Base-by-base conservation (phyloP, 1,140 invertebrate genomes). In the Medauroidea extradentata region DNA sequence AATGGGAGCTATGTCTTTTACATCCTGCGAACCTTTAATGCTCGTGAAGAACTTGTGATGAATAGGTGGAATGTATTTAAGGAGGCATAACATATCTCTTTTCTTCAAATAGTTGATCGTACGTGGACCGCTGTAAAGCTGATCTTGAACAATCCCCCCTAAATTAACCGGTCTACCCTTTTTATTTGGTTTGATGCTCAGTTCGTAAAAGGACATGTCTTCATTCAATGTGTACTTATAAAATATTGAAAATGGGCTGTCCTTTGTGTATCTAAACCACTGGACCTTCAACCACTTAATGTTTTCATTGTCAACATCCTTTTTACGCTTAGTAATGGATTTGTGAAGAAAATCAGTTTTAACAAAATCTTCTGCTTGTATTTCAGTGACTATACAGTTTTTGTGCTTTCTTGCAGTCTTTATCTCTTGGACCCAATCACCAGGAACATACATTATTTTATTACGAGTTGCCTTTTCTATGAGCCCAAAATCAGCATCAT, bases 401-500 rank as follows among this genome's bases (percentile, higher is more conserved):
- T 57, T 61, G 23, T 34, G n/a, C 18, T 51, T 46, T 46, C 43
- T 50, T 3, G 53, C 21, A 24, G 21, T 49, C 44, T 23, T 5
- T 23, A 61, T 61, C 7, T 5, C 27, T 1, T 38, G 14, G 25
- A 53, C 42, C 59, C 59, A 61, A 27, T 57, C 53, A 29, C 21
- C 41, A 21, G 42, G 59, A 3, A 44, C 29, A 39, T 57, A 61
- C 9, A 61, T 39, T 3, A 49, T 46, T 11, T 61, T 38, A 16
- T 50, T 50, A 14, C 23, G 27, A n/a, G 57, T 29, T 27, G 58
- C n/a, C 42, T 60, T 2, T n/a, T n/a, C n/a, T n/a, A n/a, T n/a
- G 19, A n/a, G 34, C 14, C 49, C 55, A 43, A 58, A 58, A 43
- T 61, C 60, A 24, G 54, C 29, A 44, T 58, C 48, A 58, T 58